Evolutionary conservation across 2,797 vertebrate genomes (phyloP).

Genomic region (Siniperca undulata): DNA sequence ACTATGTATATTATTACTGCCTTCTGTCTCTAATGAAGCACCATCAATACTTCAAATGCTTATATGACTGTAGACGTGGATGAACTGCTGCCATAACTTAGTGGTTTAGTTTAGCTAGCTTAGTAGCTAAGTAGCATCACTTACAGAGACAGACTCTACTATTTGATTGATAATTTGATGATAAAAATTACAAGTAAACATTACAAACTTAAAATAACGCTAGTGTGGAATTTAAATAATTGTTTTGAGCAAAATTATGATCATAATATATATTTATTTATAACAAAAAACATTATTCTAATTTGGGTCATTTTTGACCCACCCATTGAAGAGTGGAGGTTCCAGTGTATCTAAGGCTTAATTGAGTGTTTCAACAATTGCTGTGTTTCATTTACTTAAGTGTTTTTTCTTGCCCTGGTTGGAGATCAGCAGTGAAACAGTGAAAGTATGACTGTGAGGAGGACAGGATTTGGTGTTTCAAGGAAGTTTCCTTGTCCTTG

Average conservation of each 20-base stretch:
- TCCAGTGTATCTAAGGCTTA: background rate
- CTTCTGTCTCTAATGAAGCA: background rate
- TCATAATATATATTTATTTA: background rate
- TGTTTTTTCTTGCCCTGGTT: background rate
- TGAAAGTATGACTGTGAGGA: constrained; percentile 2
- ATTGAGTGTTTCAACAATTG: background rate
- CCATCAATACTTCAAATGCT: background rate
- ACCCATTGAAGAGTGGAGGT: background rate
- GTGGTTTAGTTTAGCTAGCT: background rate
- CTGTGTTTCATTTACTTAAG: background rate
- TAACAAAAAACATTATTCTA: background rate
- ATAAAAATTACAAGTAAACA: background rate
- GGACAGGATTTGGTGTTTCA: constrained; percentile 26
- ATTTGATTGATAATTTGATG: background rate
- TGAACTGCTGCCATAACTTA: background rate
- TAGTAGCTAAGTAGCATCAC: no score
- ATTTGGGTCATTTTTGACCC: background rate
- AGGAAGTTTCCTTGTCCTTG: constrained; percentile 48
- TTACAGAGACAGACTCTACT: background rate
- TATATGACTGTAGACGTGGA: background rate
- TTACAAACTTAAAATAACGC: background rate
- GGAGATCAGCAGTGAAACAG: constrained; percentile 15
- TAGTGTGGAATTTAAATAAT: background rate
- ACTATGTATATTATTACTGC: background rate
- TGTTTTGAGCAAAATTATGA: background rate